These are phyloP conservation scores for Grammomys dolichurus DNA, from an alignment of 2,113 vertebrate species.

Conservation along the genomic window DNA sequence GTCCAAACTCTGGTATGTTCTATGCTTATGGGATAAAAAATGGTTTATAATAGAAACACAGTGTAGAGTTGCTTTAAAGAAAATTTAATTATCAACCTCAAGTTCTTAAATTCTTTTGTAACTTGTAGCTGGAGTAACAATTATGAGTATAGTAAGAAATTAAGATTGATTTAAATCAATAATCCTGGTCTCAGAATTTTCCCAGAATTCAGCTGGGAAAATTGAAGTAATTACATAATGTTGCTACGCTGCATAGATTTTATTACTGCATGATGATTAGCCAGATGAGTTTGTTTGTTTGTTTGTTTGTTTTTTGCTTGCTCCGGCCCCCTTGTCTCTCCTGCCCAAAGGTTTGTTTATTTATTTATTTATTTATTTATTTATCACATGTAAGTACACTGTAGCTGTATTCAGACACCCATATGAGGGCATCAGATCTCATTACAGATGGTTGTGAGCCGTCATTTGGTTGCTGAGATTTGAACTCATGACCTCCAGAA, in stretches of 20 bases:
- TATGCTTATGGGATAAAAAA: neutral
- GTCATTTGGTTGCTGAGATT: no score
- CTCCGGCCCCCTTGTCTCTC: no score
- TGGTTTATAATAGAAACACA: neutral
- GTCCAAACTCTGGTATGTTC: conserved; percentile 97
- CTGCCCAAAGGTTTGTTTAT: no score
- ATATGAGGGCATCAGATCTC: no score
- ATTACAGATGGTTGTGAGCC: no score
- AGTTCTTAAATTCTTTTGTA: conserved; percentile 6
- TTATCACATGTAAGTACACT: no score
- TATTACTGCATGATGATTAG: neutral
- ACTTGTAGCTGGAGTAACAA: neutral
- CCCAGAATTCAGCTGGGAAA: neutral
- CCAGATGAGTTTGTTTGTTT: neutral
- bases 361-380: no score
- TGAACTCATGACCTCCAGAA: no score
- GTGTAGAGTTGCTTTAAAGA: conserved; percentile 8
- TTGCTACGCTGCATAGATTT: neutral
- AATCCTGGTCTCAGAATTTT: neutral
- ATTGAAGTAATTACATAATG: neutral
- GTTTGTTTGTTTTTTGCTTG: no score
- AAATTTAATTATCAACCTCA: neutral
- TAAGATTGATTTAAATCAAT: neutral
- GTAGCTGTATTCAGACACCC: no score
- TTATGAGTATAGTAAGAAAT: neutral